Percentiles rank a stretch among this genome's conserved stretches.
Evolutionary conservation across 2,888 invertebrate genomes (phyloP).

Genomic region (Empis stercorea): DNA sequence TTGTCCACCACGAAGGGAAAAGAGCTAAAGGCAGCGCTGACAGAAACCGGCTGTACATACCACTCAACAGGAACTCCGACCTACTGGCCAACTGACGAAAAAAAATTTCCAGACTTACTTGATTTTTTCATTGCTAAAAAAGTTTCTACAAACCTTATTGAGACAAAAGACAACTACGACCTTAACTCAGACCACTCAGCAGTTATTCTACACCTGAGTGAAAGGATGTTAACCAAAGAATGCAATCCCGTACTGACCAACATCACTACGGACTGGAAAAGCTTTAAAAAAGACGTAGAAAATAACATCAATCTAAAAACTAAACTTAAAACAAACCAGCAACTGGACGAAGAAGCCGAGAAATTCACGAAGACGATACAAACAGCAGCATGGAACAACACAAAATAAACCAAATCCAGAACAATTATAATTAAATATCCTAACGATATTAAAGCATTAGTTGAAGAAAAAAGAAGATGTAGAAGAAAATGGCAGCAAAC

Average conservation of each 20-base stretch:
- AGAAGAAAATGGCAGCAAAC: not conserved
- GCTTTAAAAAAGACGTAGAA: not conserved
- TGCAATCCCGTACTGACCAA: not conserved
- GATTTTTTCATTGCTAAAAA: constrained; percentile 2
- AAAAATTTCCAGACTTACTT: constrained; percentile 1
- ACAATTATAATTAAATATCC: not conserved
- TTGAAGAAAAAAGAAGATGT: not conserved
- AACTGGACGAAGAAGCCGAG: not conserved
- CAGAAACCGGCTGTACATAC: not conserved
- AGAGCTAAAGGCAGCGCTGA: not conserved
- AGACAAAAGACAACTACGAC: not conserved
- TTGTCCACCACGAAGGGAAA: not conserved
- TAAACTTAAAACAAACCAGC: not conserved
- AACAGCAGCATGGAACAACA: not conserved
- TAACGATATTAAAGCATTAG: not conserved
- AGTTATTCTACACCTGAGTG: not conserved
- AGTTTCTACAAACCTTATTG: not conserved
- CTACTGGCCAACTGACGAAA: constrained; percentile 1
- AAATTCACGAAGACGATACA: not conserved
- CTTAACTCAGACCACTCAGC: constrained; percentile 2
- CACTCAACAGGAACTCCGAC: not conserved
- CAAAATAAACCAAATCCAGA: not conserved
- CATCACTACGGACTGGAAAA: not conserved
- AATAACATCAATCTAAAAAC: not conserved
- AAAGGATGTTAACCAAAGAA: not conserved